A percentile compares a stretch with the other conserved stretches of the same genome.
These are phyloP conservation scores for Momotus momota DNA, from an alignment of 2,797 vertebrate genomes.

Conservation along the genomic window DNA sequence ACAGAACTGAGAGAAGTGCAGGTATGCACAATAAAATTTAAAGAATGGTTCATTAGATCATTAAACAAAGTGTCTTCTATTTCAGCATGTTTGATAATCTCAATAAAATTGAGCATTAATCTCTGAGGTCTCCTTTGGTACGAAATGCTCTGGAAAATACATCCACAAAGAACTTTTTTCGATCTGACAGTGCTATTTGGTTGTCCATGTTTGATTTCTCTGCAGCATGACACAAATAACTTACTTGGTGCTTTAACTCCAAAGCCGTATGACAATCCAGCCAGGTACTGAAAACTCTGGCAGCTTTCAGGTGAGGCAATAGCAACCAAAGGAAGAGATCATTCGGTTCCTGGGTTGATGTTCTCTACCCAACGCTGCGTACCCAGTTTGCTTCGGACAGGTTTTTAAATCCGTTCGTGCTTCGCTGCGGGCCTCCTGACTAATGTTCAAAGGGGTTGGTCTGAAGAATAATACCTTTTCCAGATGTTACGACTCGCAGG, in stretches of 20 bases:
- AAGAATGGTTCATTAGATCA: background rate
- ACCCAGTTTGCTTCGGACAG: background rate
- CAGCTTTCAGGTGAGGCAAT: background rate
- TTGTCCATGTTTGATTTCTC: slow-evolving; percentile 25
- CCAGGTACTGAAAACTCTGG: background rate
- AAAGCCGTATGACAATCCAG: background rate
- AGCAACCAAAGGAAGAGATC: background rate
- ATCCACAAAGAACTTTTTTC: slow-evolving; percentile 48
- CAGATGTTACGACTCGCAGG: background rate
- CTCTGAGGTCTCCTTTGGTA: slow-evolving; percentile 22
- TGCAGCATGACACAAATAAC: slow-evolving; percentile 17
- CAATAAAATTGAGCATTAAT: slow-evolving; percentile 33
- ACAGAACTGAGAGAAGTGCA: background rate
- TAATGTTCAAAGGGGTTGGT: background rate
- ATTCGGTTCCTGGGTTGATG: background rate
- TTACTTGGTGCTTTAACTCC: slow-evolving; percentile 7
- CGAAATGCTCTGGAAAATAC: slow-evolving; percentile 49
- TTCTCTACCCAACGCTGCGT: rapidly evolving
- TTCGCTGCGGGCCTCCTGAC: background rate
- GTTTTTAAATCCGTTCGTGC: background rate
- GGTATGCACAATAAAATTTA: background rate
- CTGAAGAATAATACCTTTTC: background rate
- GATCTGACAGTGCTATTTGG: slow-evolving; percentile 33
- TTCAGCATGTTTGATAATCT: background rate
- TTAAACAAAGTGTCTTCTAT: background rate